Evolutionary conservation across 2,888 invertebrate genomes (phyloP), one percentile per base, ranked within the genome.

Genomic region (Ellobium chinense): DNA sequence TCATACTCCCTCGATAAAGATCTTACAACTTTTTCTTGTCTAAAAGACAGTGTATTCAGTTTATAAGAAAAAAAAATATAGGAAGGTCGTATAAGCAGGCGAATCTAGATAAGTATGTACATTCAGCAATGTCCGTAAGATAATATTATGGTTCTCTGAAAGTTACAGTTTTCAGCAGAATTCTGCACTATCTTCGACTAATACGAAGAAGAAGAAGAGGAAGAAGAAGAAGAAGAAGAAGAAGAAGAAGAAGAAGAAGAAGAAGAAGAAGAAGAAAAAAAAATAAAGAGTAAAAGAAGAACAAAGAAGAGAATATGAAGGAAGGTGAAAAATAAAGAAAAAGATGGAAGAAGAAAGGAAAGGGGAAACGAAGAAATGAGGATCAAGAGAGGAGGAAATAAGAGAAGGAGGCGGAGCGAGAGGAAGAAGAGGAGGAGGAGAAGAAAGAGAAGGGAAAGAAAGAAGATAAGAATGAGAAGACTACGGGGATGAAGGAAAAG

Each of bases 271-370:
- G 60, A 37, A 60, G 58, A 66, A 34, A 36, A 60, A 58, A 74
- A 39, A 63, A 39, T 54, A 54, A 54, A 37, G 7, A 34, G 34
- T 54, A 70, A 46, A 72, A 24, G 31, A 21, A 70, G 62, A 66
- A n/a, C 66, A 27, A 60, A 2, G 58, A 27, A 58, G 27, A 37
- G 21, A 58, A n/a, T 37, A 24, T 58, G 31, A 34, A 18, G 54
- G 46, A 66, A 24, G 54, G 31, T 54, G 56, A 73, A 37, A 66
- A 39, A 63, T 3, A 70, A 54, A 58, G n/a, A 78, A 27, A 78
- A 29, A 39, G 46, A 72, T 18, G 46, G 36, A 36, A 14, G 29
- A 14, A 39, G 24, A 72, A 34, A 72, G 66, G 65, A 37, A 73
- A 36, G 54, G 46, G 56, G 58, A 72, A 31, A 72, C n/a, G 63